A percentile compares a stretch with the other conserved stretches of the same genome.
These are phyloP conservation scores for Ophonus ardosiacus DNA, from an alignment of 2,888 invertebrate species.

Conservation along the genomic window DNA sequence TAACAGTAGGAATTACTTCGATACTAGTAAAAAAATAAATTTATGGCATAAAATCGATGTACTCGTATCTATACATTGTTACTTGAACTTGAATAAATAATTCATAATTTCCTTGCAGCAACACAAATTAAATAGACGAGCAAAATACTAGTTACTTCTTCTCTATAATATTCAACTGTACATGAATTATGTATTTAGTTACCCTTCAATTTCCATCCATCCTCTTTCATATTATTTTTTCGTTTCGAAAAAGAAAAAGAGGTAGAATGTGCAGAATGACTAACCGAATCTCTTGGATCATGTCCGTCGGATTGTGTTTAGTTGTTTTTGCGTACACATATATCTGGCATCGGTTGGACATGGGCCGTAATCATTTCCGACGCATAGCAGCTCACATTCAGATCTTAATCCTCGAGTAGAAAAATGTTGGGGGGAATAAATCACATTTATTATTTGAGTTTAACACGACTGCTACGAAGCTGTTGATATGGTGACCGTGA, in stretches of 20 bases:
- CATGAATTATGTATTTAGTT: too few relatives aligned
- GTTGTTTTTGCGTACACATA: conserved; percentile 6
- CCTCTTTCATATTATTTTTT: neutral
- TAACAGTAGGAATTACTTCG: too few relatives aligned
- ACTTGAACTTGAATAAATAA: too few relatives aligned
- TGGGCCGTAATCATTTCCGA: neutral
- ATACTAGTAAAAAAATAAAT: too few relatives aligned
- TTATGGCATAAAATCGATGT: too few relatives aligned
- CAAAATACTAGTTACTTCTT: too few relatives aligned
- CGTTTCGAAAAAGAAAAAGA: neutral
- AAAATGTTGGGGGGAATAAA: neutral
- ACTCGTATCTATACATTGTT: too few relatives aligned
- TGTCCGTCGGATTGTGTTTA: neutral
- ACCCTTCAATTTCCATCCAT: too few relatives aligned
- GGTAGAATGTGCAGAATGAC: neutral
- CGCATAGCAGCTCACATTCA: neutral
- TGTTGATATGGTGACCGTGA: conserved; percentile 16
- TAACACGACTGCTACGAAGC: neutral
- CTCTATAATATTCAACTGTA: too few relatives aligned
- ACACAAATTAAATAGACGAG: too few relatives aligned
- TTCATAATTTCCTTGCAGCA: too few relatives aligned
- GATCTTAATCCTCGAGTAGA: neutral
- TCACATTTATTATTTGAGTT: conserved; percentile 16
- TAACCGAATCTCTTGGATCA: neutral
- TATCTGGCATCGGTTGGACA: conserved; percentile 15